Percentiles rank a stretch among this genome's conserved stretches.
Evolutionary conservation across 2,113 vertebrate genomes (phyloP).

Genomic region (Furnarius figulus): DNA sequence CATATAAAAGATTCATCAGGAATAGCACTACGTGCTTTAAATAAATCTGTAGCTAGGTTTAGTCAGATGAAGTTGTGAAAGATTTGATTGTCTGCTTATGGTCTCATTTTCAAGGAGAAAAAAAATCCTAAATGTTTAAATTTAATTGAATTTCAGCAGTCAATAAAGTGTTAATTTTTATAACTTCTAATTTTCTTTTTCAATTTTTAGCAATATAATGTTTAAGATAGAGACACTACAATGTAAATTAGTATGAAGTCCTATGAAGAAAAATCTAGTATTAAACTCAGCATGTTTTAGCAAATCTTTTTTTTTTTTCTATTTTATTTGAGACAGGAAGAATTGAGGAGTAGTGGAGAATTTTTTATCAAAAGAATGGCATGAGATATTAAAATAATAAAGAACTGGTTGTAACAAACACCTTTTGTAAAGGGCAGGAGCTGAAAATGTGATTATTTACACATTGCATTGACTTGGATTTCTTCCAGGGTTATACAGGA

Average conservation of each 20-base stretch:
- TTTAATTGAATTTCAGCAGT: not conserved
- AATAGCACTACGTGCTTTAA: not conserved
- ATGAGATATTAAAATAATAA: not conserved
- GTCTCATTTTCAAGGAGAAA: not conserved
- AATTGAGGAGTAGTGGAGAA: not conserved
- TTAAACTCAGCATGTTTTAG: not conserved
- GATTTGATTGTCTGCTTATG: not conserved
- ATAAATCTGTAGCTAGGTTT: not conserved
- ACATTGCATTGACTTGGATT: not conserved
- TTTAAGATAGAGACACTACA: not conserved
- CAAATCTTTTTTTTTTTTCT: not conserved
- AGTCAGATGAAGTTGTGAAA: not conserved
- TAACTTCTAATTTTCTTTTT: not conserved
- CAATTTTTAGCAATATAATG: not conserved
- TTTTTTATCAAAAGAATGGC: not conserved
- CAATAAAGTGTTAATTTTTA: not conserved
- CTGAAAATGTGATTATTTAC: conserved; percentile 22
- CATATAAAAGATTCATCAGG: conserved; percentile 22
- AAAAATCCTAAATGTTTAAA: not conserved
- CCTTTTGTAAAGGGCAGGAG: not conserved
- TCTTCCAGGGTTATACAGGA: conserved; percentile 10
- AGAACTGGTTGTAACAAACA: not conserved
- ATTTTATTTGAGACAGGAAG: not conserved
- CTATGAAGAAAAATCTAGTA: not conserved
- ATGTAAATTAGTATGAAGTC: not conserved